Evolutionary conservation across 2,888 invertebrate species (phyloP).

Genomic region (Acrocyrtus sp.): DNA sequence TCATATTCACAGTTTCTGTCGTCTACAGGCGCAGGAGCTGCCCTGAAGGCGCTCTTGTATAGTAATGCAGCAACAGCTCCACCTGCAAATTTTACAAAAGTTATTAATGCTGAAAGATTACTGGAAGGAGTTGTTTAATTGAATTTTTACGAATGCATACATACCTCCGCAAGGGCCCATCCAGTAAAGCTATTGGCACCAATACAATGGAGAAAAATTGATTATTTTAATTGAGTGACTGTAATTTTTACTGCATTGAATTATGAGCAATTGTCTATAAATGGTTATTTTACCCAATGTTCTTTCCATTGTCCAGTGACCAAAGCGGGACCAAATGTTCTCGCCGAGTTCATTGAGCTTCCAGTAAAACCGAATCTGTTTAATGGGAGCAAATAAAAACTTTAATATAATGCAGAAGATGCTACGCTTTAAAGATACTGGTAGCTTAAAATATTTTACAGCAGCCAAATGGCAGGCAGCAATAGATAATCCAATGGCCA

Average conservation of each 20-base stretch:
- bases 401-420: no score
- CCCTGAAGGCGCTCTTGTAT: constrained; percentile 57
- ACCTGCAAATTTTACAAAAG: no score
- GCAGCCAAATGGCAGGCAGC: constrained; percentile 86
- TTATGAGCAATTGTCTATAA: no score
- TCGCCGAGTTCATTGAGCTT: constrained; percentile 60
- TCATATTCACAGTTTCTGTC: constrained; percentile 54
- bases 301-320: constrained; percentile 58
- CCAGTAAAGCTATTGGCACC: constrained; percentile 60
- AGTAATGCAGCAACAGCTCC: constrained; percentile 62
- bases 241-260: no score
- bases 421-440: no score
- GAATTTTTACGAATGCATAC: no score
- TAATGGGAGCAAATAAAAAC: no score
- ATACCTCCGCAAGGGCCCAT: constrained; percentile 60
- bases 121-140: neutral
- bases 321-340: constrained; percentile 62
- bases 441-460: no score
- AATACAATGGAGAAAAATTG: no score
- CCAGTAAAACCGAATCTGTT: constrained; percentile 62
- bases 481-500: constrained; percentile 89
- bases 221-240: no score
- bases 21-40: constrained; percentile 31
- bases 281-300: constrained; percentile 61
- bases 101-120: neutral